Evolutionary conservation across 1,140 invertebrate genomes (phyloP), one percentile per base, ranked within the genome.

Genomic region (Leptinotarsa lineolata): DNA sequence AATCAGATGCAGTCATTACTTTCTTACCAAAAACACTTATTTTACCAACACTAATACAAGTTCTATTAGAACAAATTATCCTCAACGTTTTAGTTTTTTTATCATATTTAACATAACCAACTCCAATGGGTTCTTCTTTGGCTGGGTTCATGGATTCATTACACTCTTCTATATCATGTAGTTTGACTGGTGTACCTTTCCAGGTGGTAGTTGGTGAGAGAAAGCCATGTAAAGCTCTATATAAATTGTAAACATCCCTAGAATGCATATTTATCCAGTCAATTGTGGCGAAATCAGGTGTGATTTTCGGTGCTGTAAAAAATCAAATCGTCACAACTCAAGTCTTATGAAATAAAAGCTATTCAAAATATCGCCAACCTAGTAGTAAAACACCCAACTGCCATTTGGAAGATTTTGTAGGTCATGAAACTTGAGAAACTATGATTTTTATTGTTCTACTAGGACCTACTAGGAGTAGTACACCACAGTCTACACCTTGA

Each of bases 291-390:
- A 91, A 86, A 48, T 82, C 79, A 59, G 85, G 83, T 45, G 85
- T 87, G 70, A 94, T 87, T 87, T 92, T 93, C 71, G 91, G 92
- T 59, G 93, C 93, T 94, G 79, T 77, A 89, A 63, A 22, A 39
- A 39, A 11, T 39, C 11, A 39, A 39, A 39, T 39, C 8, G 0
- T 39, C 30, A 39, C 30, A 39, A 39, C 30, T 39, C 30, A 39
- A 39, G 30, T 39, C 30, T 39, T 11, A 11, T 11, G 30, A 2
- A 11, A 39, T 2, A 39, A 39, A 0, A 39, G 8, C 30, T 11
- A 39, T 39, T 39, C 30, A 39, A 39, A 39, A 39, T 39, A 39
- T 39, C 8, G 30, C 11, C 11, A 39, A 11, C 30, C 30, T 39
- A 39, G 30, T 39, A 2, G 30, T 11, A 2, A 39, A 30, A 5